Conservation (phyloP, 2,113 vertebrate genomes). For the Euleptes europaea region DNA sequence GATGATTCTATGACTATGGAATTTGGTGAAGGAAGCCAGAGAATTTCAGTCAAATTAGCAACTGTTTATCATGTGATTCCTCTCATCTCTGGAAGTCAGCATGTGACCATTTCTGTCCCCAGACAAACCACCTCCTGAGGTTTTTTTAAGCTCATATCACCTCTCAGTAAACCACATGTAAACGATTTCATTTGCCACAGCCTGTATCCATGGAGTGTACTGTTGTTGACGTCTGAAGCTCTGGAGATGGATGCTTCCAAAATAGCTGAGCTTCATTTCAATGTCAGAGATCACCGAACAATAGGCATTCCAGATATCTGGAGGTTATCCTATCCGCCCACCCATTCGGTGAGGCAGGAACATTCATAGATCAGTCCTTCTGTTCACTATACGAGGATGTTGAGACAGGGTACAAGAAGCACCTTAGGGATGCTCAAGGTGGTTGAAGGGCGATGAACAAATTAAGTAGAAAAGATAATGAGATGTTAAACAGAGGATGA, state of each 20-base stretch:
- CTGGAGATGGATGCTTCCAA: neutral
- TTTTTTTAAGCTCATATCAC: neutral
- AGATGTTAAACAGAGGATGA: neutral
- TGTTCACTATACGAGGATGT: neutral
- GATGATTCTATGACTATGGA: no score
- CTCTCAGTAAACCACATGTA: neutral
- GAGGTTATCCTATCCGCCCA: neutral
- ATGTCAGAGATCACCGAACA: neutral
- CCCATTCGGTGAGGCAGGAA: neutral
- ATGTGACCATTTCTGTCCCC: neutral
- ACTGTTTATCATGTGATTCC: neutral
- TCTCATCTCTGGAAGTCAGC: neutral
- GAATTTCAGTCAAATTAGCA: neutral
- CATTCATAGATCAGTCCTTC: neutral
- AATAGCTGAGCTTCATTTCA: neutral
- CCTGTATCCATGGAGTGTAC: neutral
- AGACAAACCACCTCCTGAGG: neutral
- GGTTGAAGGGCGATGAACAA: neutral
- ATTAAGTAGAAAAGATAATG: neutral
- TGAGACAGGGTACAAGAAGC: neutral
- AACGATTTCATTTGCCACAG: neutral
- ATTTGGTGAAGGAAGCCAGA: neutral
- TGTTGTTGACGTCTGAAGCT: neutral
- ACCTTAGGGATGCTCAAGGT: neutral
- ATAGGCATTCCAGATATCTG: neutral